Evolutionary conservation across 2,888 invertebrate species (phyloP).

Genomic region (Polydrusus pterygomalis): DNA sequence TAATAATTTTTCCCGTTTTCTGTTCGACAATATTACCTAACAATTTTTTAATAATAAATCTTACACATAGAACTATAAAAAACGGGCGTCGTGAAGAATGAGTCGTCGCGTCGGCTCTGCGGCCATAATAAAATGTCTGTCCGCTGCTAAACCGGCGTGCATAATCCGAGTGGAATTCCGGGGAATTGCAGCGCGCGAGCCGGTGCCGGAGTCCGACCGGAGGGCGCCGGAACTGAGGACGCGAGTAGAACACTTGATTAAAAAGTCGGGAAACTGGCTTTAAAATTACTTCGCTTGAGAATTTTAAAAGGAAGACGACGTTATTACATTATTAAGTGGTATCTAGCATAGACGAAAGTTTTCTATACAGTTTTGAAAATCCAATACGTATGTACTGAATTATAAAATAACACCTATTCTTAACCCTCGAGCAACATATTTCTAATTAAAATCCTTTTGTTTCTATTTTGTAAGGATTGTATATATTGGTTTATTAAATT

Average conservation of each 20-base stretch:
- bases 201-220: slow-evolving; percentile 34
- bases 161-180: slow-evolving; percentile 40
- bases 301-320: background rate
- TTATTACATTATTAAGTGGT: background rate
- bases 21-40: too few species aligned
- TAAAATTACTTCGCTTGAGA: background rate
- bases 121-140: slow-evolving; percentile 18
- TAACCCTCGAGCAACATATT: too few species aligned
- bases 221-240: slow-evolving; percentile 34
- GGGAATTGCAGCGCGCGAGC: slow-evolving; percentile 26
- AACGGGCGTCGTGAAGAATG: too few species aligned
- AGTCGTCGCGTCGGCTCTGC: background rate
- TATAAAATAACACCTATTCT: too few species aligned
- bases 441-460: too few species aligned
- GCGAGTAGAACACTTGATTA: slow-evolving; percentile 46
- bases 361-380: background rate
- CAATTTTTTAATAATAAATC: too few species aligned
- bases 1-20: too few species aligned
- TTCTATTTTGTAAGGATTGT: too few species aligned
- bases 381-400: too few species aligned
- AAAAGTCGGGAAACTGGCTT: slow-evolving; percentile 10
- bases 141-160: slow-evolving; percentile 34
- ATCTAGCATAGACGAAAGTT: background rate
- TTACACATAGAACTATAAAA: too few species aligned
- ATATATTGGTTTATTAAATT: too few species aligned